Evolutionary conservation across 2,797 vertebrate genomes (phyloP), one percentile per base, ranked within the genome.

Genomic region (Kryptopterus vitreolus): DNA sequence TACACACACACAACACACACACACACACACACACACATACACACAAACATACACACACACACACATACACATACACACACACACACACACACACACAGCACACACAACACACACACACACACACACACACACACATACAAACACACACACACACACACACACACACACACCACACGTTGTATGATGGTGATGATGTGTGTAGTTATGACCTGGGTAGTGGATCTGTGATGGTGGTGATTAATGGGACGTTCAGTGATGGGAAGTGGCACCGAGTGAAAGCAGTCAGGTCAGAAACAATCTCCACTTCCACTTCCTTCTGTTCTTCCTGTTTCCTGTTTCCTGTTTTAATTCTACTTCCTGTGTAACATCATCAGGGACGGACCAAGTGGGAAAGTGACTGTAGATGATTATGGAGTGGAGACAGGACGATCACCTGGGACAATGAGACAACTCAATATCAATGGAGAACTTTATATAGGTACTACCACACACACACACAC

Each of bases 131-230:
- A 71, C n/a, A 26, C 43, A 18, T 16, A 53, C 50, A 53, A 15
- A 53, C 50, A 13, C 12, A 29, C 22, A 46, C 22, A 13, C 68
- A 55, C 65, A 16, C 0, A 53, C 65, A 2, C 66, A 7, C 63
- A 66, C 63, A 38, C 61, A 33, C 63, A 38, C 58, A 76, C 16
- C 20, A 15, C 29, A 15, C 61, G 1, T 8, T 7, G 11, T n/a
- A 48, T 70, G 48, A 70, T 1, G 0, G 16, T 52, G 26, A 31
- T 70, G 68, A 31, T 70, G 46, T 61, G 77, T 87, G 5, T 58
- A 99, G 98, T 89, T 99, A 96, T 85, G 97, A 98, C 87, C 91
- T 99, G 87, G 98, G 98, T 86, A 99, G 97, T 0, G 97, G 98
- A 0, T 76, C 91, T 3, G 92, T 90, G 11, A 91, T 91, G 78